Base-by-base conservation (phyloP, 2,888 invertebrate genomes). In the Globia sparganii region DNA sequence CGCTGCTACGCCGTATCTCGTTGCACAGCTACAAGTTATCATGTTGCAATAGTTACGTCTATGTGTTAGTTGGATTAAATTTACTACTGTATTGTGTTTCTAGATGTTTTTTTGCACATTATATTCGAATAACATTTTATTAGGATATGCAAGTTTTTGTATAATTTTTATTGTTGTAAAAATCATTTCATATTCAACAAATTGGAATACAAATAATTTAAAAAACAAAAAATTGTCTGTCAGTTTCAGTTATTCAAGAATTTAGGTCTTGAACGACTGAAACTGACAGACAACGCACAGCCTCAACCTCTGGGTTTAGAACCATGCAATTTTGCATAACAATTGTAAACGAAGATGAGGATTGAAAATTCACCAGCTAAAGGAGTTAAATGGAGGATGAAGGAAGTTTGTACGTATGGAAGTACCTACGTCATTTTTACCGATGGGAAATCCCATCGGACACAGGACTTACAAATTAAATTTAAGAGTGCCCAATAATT, bases 11-110 rank as follows among this genome's bases (percentile, higher is more conserved):
- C 46, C 81, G 85, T 87, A 87, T 62, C 72, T 84, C 77, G 77
- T 78, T 87, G 87, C 67, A 67, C 72, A 18, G 68, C 81, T 80
- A 87, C 87, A 80, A 87, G 84, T 71, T 84, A 70, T 87, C 75
- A 68, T 71, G 85, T 87, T 75, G 43, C 87, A 84, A 84, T 86
- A 34, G 65, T 83, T 64, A 72, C 58, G 65, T 84, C 64, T 72
- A 64, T 56, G 46, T 62, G 53, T 72, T 71, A 69, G 43, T 69
- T 61, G 71, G 15, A 78, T 66, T 72, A 43, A 69, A 83, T 78
- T 74, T 59, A 69, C 68, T n/a, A 25, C 40, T 58, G 34, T 84
- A 64, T 80, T 71, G 37, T 71, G 25, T 71, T 82, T 61, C 40
- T 58, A 9, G 34, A 61, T 58, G 15, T 46, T 40, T 43, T 34